Base-by-base conservation (phyloP, 2,797 vertebrate species). In the Monodelphis domestica region DNA sequence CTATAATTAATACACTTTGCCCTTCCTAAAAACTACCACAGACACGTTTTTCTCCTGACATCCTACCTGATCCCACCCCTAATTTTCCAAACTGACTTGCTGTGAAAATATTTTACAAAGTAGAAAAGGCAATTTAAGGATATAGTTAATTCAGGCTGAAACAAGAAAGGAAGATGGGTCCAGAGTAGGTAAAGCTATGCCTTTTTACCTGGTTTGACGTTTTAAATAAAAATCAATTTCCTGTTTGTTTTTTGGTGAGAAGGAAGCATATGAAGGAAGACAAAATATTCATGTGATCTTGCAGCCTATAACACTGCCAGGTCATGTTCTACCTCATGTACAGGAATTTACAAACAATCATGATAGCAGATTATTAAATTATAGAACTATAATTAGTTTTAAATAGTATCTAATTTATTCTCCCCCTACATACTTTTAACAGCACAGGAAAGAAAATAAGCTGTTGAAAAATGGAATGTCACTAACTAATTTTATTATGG, bases 361-460 rank as follows among this genome's bases (percentile, higher is more conserved):
- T 45, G 38, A 78, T 78, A 21, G 17, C 21, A 78, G 70, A 70
- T 17, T 9, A 29, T 0, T 29, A 87, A 95, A 87, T 12, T 59
- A 3, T 26, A 91, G 50, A n/a, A 94, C 14, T 55, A 91, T 1
- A 95, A 88, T 5, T 78, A 4, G 91, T 21, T 93, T 94, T 59
- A 90, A 94, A 87, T 59, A 78, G 45, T 12, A 90, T 55, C 26
- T 51, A 90, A 89, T 91, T 59, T 93, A 63, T 55, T 89, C 89
- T 21, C 70, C 89, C 89, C 6, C 0, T 54, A 87, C 56, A 92
- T 45, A 93, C 57, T 87, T 89, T 95, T 59, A 93, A 45, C 15
- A n/a, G 12, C 6, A 26, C 38, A 90, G 30, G 50, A 24, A 94
- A 93, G 26, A 45, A 89, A 84, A 92, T 90, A 54, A 54, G 4